Conservation (phyloP, 2,797 vertebrate species). For the Erithacus rubecula region DNA sequence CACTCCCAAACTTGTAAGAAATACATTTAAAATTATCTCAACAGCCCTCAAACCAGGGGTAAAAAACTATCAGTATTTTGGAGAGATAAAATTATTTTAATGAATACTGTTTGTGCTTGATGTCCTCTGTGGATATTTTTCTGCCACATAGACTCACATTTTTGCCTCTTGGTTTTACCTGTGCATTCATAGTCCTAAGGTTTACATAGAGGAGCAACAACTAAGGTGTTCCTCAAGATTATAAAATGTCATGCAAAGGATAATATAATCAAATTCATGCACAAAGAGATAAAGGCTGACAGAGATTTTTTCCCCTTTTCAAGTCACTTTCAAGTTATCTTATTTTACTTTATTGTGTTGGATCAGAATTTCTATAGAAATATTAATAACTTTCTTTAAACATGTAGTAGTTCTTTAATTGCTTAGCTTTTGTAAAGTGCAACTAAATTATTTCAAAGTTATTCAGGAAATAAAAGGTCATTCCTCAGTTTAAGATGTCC, state of each 20-base stretch:
- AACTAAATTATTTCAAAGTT: neutral
- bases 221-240: neutral
- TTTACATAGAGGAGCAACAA: neutral
- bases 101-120: neutral
- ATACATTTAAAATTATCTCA: neutral
- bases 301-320: neutral
- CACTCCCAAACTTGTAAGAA: neutral
- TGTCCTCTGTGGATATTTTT: neutral
- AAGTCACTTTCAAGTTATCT: neutral
- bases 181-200: neutral
- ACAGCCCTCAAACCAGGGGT: neutral
- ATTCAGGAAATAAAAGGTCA: neutral
- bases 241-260: neutral
- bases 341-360: neutral
- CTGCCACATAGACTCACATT: neutral
- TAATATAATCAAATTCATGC: neutral
- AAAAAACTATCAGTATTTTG: neutral
- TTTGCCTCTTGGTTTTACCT: fast-evolving
- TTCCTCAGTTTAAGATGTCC: neutral
- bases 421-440: neutral
- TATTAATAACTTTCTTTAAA: neutral
- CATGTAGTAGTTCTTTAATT: neutral
- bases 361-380: neutral
- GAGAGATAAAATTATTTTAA: neutral
- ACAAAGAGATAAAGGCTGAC: neutral